A percentile compares a stretch with the other conserved stretches of the same genome.
These are phyloP conservation scores for Pangasius djambal DNA, from an alignment of 2,797 vertebrate genomes.

Conservation along the genomic window DNA sequence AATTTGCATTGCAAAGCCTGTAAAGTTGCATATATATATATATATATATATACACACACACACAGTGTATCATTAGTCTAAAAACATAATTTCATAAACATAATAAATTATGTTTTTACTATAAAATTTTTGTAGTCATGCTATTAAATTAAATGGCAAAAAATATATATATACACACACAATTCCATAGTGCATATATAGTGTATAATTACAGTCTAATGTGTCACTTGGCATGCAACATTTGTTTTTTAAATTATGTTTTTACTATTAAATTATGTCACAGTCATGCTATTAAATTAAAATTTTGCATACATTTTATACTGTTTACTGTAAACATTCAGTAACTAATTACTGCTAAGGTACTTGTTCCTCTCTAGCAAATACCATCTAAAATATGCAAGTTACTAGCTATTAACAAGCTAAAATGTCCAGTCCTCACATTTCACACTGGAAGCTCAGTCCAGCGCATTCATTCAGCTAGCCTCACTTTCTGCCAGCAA, in stretches of 20 bases:
- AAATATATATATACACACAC: too few relatives aligned
- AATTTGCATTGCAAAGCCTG: too few relatives aligned
- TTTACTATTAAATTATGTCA: background rate
- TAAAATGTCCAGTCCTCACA: background rate
- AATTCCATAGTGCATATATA: background rate
- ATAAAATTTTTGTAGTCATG: too few relatives aligned
- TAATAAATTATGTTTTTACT: too few relatives aligned
- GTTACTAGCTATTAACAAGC: background rate
- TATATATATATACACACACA: too few relatives aligned
- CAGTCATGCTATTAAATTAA: background rate
- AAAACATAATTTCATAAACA: too few relatives aligned
- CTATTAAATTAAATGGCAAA: too few relatives aligned
- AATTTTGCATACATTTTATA: background rate
- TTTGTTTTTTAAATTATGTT: background rate
- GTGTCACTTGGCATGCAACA: background rate
- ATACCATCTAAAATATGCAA: background rate
- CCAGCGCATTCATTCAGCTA: background rate
- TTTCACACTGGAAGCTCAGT: background rate
- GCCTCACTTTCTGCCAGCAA: slow-evolving; percentile 20
- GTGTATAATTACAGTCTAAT: background rate
- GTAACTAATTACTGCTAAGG: background rate
- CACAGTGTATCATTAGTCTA: too few relatives aligned
- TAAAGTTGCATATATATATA: too few relatives aligned
- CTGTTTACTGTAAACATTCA: background rate
- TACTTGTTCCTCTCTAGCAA: background rate